These are phyloP conservation scores for Temnothorax rugatulus DNA, from an alignment of 2,888 invertebrate genomes.

Conservation along the genomic window DNA sequence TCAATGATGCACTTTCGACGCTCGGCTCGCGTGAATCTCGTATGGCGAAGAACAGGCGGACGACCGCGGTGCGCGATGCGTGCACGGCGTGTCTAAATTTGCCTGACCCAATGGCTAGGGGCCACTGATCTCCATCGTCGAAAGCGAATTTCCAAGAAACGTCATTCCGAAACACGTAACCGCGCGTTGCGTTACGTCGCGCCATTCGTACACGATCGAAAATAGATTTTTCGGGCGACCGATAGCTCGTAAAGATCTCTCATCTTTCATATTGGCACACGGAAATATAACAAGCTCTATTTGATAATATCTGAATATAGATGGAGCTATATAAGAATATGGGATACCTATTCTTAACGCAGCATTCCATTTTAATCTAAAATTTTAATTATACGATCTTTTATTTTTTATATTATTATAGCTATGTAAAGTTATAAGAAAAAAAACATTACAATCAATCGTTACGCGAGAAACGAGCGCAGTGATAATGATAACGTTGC, in stretches of 20 bases:
- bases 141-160: conserved; percentile 75
- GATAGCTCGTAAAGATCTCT: conserved; percentile 10
- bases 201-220: conserved; percentile 35
- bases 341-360: no score
- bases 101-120: conserved; percentile 72
- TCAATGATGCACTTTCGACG: conserved; percentile 47
- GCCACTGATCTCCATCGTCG: conserved; percentile 73
- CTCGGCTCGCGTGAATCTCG: conserved; percentile 54
- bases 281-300: conserved; percentile 12
- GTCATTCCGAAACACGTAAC: conserved; percentile 56
- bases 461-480: neutral
- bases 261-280: conserved; percentile 13
- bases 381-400: neutral
- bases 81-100: conserved; percentile 68
- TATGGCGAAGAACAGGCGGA: conserved; percentile 58
- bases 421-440: neutral
- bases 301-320: neutral
- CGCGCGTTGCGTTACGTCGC: conserved; percentile 54
- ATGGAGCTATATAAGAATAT: neutral
- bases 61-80: conserved; percentile 36
- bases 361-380: neutral
- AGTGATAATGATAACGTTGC: neutral
- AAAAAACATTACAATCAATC: neutral
- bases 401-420: neutral
- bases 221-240: conserved; percentile 64